A percentile compares a stretch with the other conserved stretches of the same genome.
Conservation (phyloP, 64 coral and sea anemone species). For the Anthopleura sola region DNA sequence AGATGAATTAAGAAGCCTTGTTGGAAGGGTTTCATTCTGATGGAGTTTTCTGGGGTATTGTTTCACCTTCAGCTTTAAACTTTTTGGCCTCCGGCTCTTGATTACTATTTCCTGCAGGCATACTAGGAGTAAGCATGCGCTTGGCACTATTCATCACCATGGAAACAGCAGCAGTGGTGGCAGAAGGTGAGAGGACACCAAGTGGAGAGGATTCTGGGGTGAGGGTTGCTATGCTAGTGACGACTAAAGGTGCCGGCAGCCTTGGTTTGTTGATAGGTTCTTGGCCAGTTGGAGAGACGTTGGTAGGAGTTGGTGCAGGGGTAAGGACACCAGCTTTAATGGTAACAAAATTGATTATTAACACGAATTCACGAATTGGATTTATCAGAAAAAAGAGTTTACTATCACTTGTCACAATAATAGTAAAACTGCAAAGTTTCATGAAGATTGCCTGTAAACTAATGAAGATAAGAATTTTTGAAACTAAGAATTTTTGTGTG, state of each 20-base stretch:
- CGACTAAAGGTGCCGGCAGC: slow-evolving; percentile 57
- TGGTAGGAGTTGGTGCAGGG: slow-evolving; percentile 89
- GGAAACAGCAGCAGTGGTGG: slow-evolving; percentile 95
- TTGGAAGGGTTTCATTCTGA: background rate
- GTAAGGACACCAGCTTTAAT: slow-evolving; percentile 68
- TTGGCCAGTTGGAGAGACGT: slow-evolving; percentile 57
- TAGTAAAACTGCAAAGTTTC: too few relatives aligned
- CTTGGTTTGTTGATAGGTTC: slow-evolving; percentile 27
- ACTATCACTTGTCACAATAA: too few relatives aligned
- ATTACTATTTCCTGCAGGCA: slow-evolving; percentile 23
- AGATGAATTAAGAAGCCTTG: background rate
- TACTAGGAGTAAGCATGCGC: slow-evolving; percentile 39
- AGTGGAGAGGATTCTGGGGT: slow-evolving; percentile 95
- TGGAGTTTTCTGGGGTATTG: slow-evolving; percentile 5
- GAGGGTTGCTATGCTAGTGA: slow-evolving; percentile 51
- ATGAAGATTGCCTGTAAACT: too few relatives aligned
- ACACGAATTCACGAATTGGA: background rate
- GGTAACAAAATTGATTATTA: background rate
- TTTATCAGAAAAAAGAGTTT: too few relatives aligned
- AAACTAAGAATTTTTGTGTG: too few relatives aligned
- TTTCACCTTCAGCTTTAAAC: slow-evolving; percentile 8
- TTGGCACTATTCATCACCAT: slow-evolving; percentile 98
- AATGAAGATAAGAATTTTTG: too few relatives aligned
- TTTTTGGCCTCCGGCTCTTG: slow-evolving; percentile 64
- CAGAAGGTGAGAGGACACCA: slow-evolving; percentile 90